Base-by-base conservation (phyloP, 2,797 vertebrate species). In the Danio aesculapii region DNA sequence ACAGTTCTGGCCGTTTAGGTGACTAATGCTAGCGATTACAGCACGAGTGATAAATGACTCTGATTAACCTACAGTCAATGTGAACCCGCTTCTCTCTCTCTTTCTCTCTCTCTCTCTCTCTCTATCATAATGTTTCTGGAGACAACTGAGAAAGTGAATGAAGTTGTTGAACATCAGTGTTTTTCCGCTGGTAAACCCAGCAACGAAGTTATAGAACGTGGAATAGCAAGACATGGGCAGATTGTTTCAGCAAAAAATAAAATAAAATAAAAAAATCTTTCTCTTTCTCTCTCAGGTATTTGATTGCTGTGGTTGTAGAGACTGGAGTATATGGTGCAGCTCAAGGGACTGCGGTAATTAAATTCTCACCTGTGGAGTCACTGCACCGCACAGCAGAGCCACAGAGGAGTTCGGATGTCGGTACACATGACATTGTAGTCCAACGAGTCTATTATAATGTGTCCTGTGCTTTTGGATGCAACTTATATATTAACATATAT, bases 21-120 rank as follows among this genome's bases (percentile, higher is more conserved):
- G 84, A 85, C 17, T 81, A 82, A 85, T 85, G 84, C 30, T 55
- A 77, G 73, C 75, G 68, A 83, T 85, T 85, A 85, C 77, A 47
- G 46, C 50, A 44, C n/a, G 10, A 9, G 41, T 77, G 75, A 85
- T 75, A 72, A 81, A 83, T 68, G 72, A 74, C 46, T 76, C 74
- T 70, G 71, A 79, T 85, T 79, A 83, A 77, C 43, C 19, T 53
- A 61, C 44, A 61, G 70, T 41, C 71, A 8, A 68, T 12, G 47
- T 43, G 57, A 53, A 50, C 10, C 11, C 71, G 44, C 79, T 59
- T 21, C 46, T 59, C 14, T 39, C 1, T 47, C 41, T 46, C 12
- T 46, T 12, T 53, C 53, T 46, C 8, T 59, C 76, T 46, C 6
- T 50, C 67, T 61, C 53, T 69, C 44, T n/a, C 21, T n/a, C n/a